Percentiles rank a stretch among this genome's conserved stretches.
Conservation (phyloP, 2,797 vertebrate species). For the Capromys pilorides region DNA sequence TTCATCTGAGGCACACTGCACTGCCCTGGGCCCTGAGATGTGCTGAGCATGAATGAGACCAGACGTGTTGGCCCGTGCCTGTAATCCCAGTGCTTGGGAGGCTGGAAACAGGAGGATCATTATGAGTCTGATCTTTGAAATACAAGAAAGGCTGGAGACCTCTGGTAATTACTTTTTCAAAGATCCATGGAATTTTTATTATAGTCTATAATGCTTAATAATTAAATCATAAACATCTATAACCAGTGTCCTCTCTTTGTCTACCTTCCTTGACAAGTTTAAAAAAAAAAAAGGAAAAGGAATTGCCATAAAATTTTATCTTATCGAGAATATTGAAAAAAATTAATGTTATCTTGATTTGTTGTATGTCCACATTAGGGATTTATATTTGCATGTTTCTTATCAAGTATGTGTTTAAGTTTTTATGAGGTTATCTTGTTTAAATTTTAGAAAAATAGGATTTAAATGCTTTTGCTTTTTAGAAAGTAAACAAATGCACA, state of each 20-base stretch:
- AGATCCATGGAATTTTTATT: background rate
- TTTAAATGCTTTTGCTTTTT: background rate
- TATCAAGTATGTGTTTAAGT: background rate
- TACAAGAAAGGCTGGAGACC: background rate
- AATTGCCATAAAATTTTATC: background rate
- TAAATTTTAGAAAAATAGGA: background rate
- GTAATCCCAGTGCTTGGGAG: too few species aligned
- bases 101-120: too few species aligned
- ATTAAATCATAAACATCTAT: background rate
- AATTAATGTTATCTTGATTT: background rate
- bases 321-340: background rate
- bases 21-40: too few species aligned
- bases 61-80: too few species aligned
- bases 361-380: background rate
- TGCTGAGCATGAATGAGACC: too few species aligned
- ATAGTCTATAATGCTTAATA: background rate
- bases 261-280: background rate
- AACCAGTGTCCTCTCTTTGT: background rate
- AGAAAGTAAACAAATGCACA: background rate
- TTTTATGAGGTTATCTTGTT: background rate
- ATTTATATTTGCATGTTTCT: conserved; percentile 23
- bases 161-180: background rate
- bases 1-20: too few species aligned
- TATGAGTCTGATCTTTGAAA: background rate
- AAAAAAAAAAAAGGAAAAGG: background rate